Evolutionary conservation across 1,140 invertebrate species (phyloP).

Genomic region (Drosophila pruinosa): DNA sequence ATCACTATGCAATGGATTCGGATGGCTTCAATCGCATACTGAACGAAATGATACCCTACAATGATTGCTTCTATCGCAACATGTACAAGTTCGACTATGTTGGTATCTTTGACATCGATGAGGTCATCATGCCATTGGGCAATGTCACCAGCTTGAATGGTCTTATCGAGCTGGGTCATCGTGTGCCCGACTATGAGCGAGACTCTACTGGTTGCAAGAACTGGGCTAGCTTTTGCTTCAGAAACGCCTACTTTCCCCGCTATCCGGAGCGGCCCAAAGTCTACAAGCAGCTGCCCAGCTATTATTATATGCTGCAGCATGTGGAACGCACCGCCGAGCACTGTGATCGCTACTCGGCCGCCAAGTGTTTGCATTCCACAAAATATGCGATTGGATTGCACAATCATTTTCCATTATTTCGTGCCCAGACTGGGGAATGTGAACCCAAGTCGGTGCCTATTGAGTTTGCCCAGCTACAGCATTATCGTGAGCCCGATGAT

Average conservation of each 20-base stretch:
- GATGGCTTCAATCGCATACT: constrained; percentile 82
- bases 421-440: constrained; percentile 37
- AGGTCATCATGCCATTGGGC: constrained; percentile 88
- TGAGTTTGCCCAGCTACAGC: constrained; percentile 61
- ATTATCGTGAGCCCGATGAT: constrained; percentile 65
- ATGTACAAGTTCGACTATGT: constrained; percentile 90
- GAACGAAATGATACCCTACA: constrained; percentile 92
- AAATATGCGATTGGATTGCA: constrained; percentile 49
- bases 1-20: constrained; percentile 83
- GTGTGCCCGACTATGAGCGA: constrained; percentile 40
- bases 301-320: constrained; percentile 76
- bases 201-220: constrained; percentile 23
- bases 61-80: constrained; percentile 91
- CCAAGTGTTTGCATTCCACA: constrained; percentile 69
- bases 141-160: constrained; percentile 83
- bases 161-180: constrained; percentile 41
- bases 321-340: constrained; percentile 60
- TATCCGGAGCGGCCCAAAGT: constrained; percentile 55
- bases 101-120: constrained; percentile 89
- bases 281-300: constrained; percentile 52
- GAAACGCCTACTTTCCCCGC: constrained; percentile 61
- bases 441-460: constrained; percentile 55
- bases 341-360: constrained; percentile 40
- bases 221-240: constrained; percentile 66
- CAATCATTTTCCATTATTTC: constrained; percentile 62